phyloP scores from a whole-genome alignment of 2,888 invertebrate species.

The Drosophila mimetica region DNA sequence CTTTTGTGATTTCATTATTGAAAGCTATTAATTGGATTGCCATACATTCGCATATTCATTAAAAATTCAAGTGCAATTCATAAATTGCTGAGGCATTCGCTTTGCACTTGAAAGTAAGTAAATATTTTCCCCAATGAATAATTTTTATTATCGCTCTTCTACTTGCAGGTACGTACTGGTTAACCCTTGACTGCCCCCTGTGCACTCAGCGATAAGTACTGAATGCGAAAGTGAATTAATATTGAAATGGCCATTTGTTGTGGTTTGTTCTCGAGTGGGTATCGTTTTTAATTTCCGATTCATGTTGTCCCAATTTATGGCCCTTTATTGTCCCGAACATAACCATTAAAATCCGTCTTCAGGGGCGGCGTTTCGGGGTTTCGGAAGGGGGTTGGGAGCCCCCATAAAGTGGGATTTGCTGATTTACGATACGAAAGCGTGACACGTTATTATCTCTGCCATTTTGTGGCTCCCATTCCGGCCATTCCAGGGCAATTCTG shows the following conservation, averaged over 20 bases:
- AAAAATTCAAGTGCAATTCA: constrained; percentile 1
- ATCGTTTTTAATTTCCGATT: constrained; percentile 68
- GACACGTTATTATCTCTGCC: constrained; percentile 68
- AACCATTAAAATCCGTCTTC: constrained; percentile 12
- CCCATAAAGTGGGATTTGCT: constrained; percentile 61
- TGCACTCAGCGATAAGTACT: constrained; percentile 62
- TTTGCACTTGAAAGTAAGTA: not conserved
- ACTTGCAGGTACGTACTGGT: constrained; percentile 60
- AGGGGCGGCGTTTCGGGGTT: too few species aligned
- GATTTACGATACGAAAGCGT: constrained; percentile 65
- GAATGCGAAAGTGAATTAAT: constrained; percentile 20
- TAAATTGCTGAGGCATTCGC: not conserved
- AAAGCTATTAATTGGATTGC: not conserved
- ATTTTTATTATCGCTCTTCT: constrained; percentile 24
- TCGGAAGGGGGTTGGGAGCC: too few species aligned
- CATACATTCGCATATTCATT: not conserved
- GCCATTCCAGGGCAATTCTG: constrained; percentile 6
- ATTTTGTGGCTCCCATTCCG: constrained; percentile 1
- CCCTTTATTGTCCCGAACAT: constrained; percentile 23
- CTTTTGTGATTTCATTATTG: not conserved
- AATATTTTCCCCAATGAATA: constrained; percentile 1
- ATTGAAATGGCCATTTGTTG: constrained; percentile 10
- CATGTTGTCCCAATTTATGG: constrained; percentile 41
- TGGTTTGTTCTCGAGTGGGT: not conserved
- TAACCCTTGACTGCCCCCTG: constrained; percentile 13